These are phyloP conservation scores for Erythrolamprus reginae DNA, from an alignment of 2,113 vertebrate species.

Conservation along the genomic window DNA sequence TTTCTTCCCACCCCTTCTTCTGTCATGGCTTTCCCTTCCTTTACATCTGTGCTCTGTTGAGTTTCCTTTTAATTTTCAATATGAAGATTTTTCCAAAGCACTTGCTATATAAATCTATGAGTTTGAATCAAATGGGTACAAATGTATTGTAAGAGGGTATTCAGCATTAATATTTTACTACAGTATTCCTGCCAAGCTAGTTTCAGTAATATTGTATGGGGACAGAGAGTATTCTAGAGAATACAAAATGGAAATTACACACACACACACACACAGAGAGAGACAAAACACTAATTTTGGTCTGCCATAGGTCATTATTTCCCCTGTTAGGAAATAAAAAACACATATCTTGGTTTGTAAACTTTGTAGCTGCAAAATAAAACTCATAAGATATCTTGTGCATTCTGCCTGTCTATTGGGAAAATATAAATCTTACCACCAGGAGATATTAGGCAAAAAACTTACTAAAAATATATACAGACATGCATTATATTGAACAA, in stretches of 20 bases:
- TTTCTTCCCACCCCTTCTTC: not conserved
- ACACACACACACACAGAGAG: not conserved
- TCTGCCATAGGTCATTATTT: not conserved
- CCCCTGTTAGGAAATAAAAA: not conserved
- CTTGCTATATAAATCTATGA: conserved; percentile 18
- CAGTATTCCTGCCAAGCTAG: not conserved
- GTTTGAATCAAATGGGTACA: not conserved
- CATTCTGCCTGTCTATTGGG: not conserved
- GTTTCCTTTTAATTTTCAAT: conserved; percentile 18
- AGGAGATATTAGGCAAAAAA: not conserved
- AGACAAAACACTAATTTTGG: not conserved
- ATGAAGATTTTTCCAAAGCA: conserved; percentile 31
- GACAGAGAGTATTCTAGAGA: not conserved
- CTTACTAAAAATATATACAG: not conserved
- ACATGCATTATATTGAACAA: not conserved
- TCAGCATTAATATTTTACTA: not conserved
- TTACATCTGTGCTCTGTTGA: conserved; percentile 28
- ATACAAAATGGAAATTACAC: not conserved
- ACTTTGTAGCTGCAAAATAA: not conserved
- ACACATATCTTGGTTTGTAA: not conserved
- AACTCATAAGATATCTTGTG: not conserved
- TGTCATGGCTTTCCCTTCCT: not conserved
- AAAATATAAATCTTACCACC: not conserved
- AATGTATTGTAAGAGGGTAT: not conserved
- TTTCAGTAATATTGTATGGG: not conserved